These are phyloP conservation scores for Acholoe squamosa DNA, from an alignment of 2,888 invertebrate genomes.

Conservation along the genomic window DNA sequence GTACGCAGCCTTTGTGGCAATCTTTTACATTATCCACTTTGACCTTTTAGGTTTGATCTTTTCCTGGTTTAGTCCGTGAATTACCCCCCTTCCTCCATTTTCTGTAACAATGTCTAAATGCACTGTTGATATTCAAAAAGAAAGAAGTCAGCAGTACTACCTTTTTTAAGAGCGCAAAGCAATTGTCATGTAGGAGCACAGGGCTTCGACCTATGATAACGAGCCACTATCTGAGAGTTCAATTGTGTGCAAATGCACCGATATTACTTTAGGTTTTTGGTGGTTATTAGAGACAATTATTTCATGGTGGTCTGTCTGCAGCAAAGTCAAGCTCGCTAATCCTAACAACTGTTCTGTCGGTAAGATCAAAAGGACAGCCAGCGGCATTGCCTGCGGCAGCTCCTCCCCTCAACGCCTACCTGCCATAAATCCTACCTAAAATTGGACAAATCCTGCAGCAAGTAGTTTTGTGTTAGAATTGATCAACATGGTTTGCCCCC, in stretches of 20 bases:
- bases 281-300: constrained; percentile 48
- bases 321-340: neutral
- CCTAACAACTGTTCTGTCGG: neutral
- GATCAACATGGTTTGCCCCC: neutral
- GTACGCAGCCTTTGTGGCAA: too few relatives aligned
- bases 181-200: neutral
- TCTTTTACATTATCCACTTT: too few relatives aligned
- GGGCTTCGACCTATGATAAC: neutral
- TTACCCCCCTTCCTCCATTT: too few relatives aligned
- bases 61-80: too few relatives aligned
- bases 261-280: neutral
- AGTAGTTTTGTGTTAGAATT: constrained; percentile 5
- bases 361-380: neutral
- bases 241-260: constrained; percentile 25
- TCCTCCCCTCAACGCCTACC: constrained; percentile 29
- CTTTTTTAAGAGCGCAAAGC: neutral
- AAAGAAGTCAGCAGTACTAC: neutral
- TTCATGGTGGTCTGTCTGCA: constrained; percentile 37
- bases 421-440: constrained; percentile 7
- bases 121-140: too few relatives aligned
- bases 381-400: neutral
- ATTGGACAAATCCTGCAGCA: constrained; percentile 40
- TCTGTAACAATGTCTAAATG: too few relatives aligned
- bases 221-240: neutral
- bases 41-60: too few relatives aligned